A percentile compares a stretch with the other conserved stretches of the same genome.
These are phyloP conservation scores for Busseola fusca DNA, from an alignment of 2,888 invertebrate species.

Conservation along the genomic window DNA sequence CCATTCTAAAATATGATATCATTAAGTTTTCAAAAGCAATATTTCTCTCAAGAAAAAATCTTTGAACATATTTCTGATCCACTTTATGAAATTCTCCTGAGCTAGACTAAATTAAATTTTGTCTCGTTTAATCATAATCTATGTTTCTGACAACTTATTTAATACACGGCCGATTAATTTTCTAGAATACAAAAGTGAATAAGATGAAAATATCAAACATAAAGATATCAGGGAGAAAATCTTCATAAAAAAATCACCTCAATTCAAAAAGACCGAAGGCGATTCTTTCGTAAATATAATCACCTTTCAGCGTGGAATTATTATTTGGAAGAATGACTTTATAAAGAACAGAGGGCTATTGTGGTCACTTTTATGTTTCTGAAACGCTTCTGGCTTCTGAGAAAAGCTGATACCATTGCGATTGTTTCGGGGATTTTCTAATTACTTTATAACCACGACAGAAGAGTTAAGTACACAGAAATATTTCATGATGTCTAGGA, in stretches of 20 bases:
- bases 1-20: conserved; percentile 17
- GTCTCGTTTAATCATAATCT: conserved; percentile 46
- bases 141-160: conserved; percentile 60
- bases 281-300: conserved; percentile 41
- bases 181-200: conserved; percentile 45
- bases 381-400: neutral
- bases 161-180: conserved; percentile 51
- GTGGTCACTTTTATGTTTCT: conserved; percentile 1
- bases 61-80: conserved; percentile 37
- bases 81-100: conserved; percentile 28
- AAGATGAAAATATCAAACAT: conserved; percentile 45
- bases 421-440: neutral
- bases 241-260: conserved; percentile 30
- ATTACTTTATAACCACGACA: neutral
- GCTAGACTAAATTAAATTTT: conserved; percentile 48
- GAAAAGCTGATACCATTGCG: neutral
- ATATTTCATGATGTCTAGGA: neutral
- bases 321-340: conserved; percentile 28
- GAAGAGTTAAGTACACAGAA: neutral
- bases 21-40: conserved; percentile 20
- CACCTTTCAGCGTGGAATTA: conserved; percentile 24
- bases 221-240: conserved; percentile 33
- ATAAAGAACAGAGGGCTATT: conserved; percentile 11
- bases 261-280: conserved; percentile 34
- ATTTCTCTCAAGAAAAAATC: conserved; percentile 28